Base-by-base conservation (phyloP, 2,113 vertebrate genomes). In the Choloepus hoffmanni region DNA sequence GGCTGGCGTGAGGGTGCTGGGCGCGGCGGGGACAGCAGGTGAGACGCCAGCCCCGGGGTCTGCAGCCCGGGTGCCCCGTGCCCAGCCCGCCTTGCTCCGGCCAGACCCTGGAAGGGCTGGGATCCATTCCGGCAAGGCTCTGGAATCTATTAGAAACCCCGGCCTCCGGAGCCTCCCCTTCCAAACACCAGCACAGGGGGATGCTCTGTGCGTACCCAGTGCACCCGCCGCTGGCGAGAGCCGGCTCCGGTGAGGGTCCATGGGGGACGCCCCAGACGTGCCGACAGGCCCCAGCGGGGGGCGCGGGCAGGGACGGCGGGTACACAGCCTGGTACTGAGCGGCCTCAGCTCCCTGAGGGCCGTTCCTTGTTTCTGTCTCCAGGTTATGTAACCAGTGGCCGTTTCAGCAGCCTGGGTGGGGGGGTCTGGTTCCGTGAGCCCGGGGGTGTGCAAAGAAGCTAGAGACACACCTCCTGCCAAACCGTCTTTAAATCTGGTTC, bases 11-110 rank as follows among this genome's bases (percentile, higher is more conserved):
- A 14, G 67, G 33, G 45, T 9, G 7, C 74, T 10, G 11, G 13
- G n/a, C 0, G 1, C 33, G 0, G 33, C 76, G 2, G 9, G 2
- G 9, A 0, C 0, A 1, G 0, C 1, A 0, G 77, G 23, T 0
- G 9, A 21, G 79, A 19, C 1, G 0, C 1, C 18, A 7, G 19
- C 50, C 48, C 26, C 0, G 3, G 2, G 62, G n/a, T 14, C 30
- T 33, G 55, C 11, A 21, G 5, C 3, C 70, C 24, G 2, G 16
- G 23, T 4, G 5, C 85, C 86, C 86, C 6, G 26, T 19, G 63
- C 30, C 70, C 58, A 13, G 60, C 70, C 90, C 0, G 0, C 55
- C 90, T 45, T 13, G 72, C 21, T 5, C 58, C 8, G 50, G 88
- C 93, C 68, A 1, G 24, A 63, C 23, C 62, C 43, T 4, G 18